Base-by-base conservation (phyloP, 2,797 vertebrate species). In the Pseudochaenichthys georgianus region DNA sequence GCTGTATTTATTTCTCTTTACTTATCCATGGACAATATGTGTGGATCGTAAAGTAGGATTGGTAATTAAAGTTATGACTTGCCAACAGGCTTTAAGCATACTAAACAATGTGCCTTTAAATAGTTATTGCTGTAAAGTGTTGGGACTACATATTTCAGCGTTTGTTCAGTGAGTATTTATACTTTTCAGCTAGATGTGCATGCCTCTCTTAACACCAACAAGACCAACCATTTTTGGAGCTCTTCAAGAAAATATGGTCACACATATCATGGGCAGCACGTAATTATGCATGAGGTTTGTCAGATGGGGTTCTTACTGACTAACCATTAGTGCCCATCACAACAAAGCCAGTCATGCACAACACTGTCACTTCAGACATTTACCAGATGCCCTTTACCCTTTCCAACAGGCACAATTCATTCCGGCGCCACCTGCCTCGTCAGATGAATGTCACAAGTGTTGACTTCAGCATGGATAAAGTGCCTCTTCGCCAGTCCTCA, bases 401-500 rank as follows among this genome's bases (percentile, higher is more conserved):
- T 86, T 81, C 80, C 86, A 75, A 70, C 93, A 99, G 98, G 93
- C 98, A 99, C 94, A 99, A 97, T 90, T 99, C 98, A 79, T 99
- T 99, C 94, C 95, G 97, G 61, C 97, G 98, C 59, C 98, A 98
- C 73, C 94, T 99, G 65, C 97, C 97, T 28, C 96, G 98, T 75
- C 98, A 99, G 91, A 98, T 97, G 96, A 97, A 99, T 70, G 97
- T 99, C 85, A 97, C 96, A 88, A 99, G 98, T 51, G 90, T 99
- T n/a, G 98, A 99, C 91, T 98, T 99, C 85, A 96, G 93, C 88
- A 96, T 96, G 95, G 97, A 97, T 53, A 91, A 93, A 13, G 92
- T 97, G 73, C 97, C 97, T 65, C 95, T 97, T 64, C 95, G 98
- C 54, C 97, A 98, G 92, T 97, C 97, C 0, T 98, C 97, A 2